phyloP scores from a whole-genome alignment of 1,140 invertebrate species.

The Atta cephalotes region DNA sequence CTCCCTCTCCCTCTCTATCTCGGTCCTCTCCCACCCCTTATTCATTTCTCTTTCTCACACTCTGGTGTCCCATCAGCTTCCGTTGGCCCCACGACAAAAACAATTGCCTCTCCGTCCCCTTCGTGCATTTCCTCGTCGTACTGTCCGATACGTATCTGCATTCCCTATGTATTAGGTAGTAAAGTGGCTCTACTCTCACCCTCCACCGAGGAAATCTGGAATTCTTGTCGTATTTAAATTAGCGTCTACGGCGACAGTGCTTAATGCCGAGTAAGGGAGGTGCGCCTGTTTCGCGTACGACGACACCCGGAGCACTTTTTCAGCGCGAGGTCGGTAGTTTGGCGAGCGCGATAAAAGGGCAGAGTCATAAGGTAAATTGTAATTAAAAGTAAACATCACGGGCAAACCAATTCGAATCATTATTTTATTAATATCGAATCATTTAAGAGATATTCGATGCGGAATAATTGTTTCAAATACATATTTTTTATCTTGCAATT shows the following conservation, averaged over 20 bases:
- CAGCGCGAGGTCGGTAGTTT: slow-evolving; percentile 17
- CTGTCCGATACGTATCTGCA: slow-evolving; percentile 58
- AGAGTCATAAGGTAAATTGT: slow-evolving; percentile 45
- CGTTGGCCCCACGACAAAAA: slow-evolving; percentile 67
- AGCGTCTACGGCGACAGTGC: slow-evolving; percentile 56
- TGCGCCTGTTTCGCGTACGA: slow-evolving; percentile 49
- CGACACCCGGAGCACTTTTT: slow-evolving; percentile 52
- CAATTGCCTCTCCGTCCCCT: slow-evolving; percentile 52
- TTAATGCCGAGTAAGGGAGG: slow-evolving; percentile 42
- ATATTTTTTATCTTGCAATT: not conserved
- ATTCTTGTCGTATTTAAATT: slow-evolving; percentile 68
- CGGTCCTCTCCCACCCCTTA: not conserved
- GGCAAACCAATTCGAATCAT: not conserved
- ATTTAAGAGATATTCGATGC: slow-evolving; percentile 17
- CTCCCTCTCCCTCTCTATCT: slow-evolving; percentile 45
- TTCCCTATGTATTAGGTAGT: slow-evolving; percentile 51
- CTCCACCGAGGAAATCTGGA: slow-evolving; percentile 58
- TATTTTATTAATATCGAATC: slow-evolving; percentile 13
- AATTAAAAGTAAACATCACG: slow-evolving; percentile 53
- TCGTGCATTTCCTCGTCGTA: slow-evolving; percentile 3
- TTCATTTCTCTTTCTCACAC: slow-evolving; percentile 17
- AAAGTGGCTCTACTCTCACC: slow-evolving; percentile 61
- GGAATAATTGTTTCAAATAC: not conserved
- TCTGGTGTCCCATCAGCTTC: slow-evolving; percentile 45
- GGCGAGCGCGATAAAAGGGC: slow-evolving; percentile 40